These are phyloP conservation scores for Alloplasta piceator DNA, from an alignment of 2,888 invertebrate species.

Conservation along the genomic window DNA sequence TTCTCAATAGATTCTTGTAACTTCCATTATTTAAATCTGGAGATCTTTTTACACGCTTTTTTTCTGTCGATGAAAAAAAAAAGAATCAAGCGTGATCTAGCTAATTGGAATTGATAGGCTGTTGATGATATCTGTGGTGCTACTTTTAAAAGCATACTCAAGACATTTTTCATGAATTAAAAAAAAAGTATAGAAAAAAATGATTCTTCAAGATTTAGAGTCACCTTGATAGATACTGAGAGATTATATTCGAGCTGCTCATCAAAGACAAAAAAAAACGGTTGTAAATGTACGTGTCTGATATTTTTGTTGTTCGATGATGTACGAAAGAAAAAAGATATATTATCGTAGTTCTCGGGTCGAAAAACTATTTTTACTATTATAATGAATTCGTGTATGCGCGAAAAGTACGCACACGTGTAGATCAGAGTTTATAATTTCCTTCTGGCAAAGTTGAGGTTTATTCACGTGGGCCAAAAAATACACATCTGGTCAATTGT, in stretches of 20 bases:
- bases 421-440: constrained; percentile 26
- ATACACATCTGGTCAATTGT: too few relatives aligned
- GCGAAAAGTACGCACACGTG: constrained; percentile 6
- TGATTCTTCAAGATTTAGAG: not conserved
- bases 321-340: not conserved
- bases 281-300: constrained; percentile 26
- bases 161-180: not conserved
- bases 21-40: too few relatives aligned
- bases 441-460: constrained; percentile 13
- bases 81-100: constrained; percentile 2
- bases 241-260: constrained; percentile 31
- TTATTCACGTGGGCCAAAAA: too few relatives aligned
- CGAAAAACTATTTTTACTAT: constrained; percentile 51
- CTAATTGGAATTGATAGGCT: constrained; percentile 56
- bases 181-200: not conserved
- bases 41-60: too few relatives aligned
- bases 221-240: not conserved
- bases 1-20: too few relatives aligned
- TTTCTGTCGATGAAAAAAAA: constrained; percentile 1
- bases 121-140: constrained; percentile 61
- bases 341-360: constrained; percentile 41
- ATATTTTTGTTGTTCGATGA: constrained; percentile 36
- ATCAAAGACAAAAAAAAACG: constrained; percentile 37
- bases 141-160: constrained; percentile 15
- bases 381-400: constrained; percentile 16